Conservation (phyloP, 2,888 invertebrate species). For the Eupeodes latifasciatus region DNA sequence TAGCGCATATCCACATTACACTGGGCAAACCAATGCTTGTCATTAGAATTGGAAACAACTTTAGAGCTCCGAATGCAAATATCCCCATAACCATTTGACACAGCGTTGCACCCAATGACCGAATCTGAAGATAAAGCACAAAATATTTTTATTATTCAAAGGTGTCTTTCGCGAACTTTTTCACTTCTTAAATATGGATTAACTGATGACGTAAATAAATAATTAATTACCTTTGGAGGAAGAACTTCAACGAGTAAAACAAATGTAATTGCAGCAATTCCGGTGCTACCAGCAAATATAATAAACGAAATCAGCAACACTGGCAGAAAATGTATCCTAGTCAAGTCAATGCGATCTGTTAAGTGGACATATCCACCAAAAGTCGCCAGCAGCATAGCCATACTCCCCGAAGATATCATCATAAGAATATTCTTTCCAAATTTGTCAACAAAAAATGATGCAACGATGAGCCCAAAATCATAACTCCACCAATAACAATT, state of each 20-base stretch:
- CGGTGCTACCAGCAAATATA: conserved; percentile 80
- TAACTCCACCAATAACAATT: conserved; percentile 81
- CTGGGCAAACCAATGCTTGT: conserved; percentile 79
- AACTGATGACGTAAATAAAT: neutral
- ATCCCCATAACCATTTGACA: conserved; percentile 79
- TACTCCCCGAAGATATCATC: conserved; percentile 80
- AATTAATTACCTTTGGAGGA: conserved; percentile 80
- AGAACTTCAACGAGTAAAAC: conserved; percentile 81
- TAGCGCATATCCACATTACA: conserved; percentile 82
- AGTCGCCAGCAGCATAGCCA: conserved; percentile 78
- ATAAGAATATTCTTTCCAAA: conserved; percentile 81
- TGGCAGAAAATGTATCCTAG: conserved; percentile 79
- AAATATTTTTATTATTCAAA: too few species aligned
- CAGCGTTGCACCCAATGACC: conserved; percentile 79
- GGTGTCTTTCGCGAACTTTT: too few species aligned
- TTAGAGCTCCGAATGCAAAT: conserved; percentile 79
- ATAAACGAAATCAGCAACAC: conserved; percentile 80
- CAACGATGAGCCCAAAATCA: conserved; percentile 80
- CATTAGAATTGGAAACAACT: conserved; percentile 81
- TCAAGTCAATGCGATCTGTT: conserved; percentile 75
- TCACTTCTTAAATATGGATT: too few species aligned
- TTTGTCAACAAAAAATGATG: conserved; percentile 80
- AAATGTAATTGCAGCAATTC: conserved; percentile 81
- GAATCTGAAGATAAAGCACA: conserved; percentile 78
- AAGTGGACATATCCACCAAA: conserved; percentile 80